Evolutionary conservation across 2,113 vertebrate species (phyloP).

Genomic region (Craseonycteris thonglongyai): DNA sequence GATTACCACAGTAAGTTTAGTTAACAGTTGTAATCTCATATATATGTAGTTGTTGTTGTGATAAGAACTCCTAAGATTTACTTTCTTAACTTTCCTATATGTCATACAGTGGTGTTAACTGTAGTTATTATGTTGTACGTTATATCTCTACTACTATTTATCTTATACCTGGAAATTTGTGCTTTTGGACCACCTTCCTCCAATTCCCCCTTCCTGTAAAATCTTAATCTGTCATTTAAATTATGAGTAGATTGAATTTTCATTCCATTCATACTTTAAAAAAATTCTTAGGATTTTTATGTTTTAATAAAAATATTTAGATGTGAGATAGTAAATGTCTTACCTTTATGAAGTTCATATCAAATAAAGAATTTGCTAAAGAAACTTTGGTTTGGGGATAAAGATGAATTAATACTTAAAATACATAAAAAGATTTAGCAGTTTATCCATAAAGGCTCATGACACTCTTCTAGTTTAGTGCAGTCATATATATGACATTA

Average conservation of each 20-base stretch:
- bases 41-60: neutral
- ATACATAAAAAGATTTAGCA: neutral
- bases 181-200: neutral
- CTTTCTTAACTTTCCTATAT: neutral
- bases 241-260: slow-evolving; percentile 24
- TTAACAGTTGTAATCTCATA: neutral
- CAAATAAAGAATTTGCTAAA: neutral
- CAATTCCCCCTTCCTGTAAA: neutral
- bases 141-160: neutral
- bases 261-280: neutral
- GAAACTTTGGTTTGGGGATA: neutral
- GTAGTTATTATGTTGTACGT: neutral
- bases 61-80: neutral
- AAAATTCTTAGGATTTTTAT: neutral
- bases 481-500: neutral
- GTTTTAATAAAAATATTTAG: slow-evolving; percentile 14
- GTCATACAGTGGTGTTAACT: neutral
- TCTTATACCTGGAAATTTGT: neutral
- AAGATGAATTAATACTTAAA: slow-evolving; percentile 18
- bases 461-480: neutral
- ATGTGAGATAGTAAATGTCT: neutral
- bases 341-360: neutral
- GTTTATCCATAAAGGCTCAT: neutral
- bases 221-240: slow-evolving; percentile 7
- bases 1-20: neutral